Percentiles rank a stretch among this genome's conserved stretches.
Evolutionary conservation across 2,113 vertebrate species (phyloP).

Genomic region (Rhizomys pruinosus): DNA sequence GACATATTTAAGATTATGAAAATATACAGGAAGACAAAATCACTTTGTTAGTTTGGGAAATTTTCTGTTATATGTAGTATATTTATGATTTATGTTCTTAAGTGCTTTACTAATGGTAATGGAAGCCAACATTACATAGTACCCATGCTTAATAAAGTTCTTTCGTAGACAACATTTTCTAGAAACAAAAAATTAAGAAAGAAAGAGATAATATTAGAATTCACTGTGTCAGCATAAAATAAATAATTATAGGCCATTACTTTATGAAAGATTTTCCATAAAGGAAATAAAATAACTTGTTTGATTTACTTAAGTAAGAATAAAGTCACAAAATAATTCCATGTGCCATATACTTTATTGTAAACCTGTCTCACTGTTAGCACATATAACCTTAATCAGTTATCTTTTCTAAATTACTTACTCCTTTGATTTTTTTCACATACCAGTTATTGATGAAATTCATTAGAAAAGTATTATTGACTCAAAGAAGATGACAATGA

Average conservation of each 20-base stretch:
- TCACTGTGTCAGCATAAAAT: background rate
- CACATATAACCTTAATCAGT: background rate
- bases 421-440: background rate
- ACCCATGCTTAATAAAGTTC: background rate
- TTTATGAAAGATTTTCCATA: background rate
- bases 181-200: background rate
- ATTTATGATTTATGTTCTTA: background rate
- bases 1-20: background rate
- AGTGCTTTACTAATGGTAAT: background rate
- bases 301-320: conserved; percentile 17
- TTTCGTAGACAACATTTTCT: background rate
- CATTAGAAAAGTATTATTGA: conserved; percentile 41
- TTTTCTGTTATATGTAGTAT: background rate
- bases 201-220: background rate
- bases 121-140: background rate
- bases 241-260: background rate
- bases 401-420: background rate
- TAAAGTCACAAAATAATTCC: background rate
- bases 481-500: conserved; percentile 28
- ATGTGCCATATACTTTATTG: background rate
- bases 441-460: conserved; percentile 34
- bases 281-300: background rate
- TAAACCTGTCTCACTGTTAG: background rate
- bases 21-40: background rate
- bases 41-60: conserved; percentile 5